Conservation (phyloP, 1,140 invertebrate genomes). For the Eurosta solidaginis region DNA sequence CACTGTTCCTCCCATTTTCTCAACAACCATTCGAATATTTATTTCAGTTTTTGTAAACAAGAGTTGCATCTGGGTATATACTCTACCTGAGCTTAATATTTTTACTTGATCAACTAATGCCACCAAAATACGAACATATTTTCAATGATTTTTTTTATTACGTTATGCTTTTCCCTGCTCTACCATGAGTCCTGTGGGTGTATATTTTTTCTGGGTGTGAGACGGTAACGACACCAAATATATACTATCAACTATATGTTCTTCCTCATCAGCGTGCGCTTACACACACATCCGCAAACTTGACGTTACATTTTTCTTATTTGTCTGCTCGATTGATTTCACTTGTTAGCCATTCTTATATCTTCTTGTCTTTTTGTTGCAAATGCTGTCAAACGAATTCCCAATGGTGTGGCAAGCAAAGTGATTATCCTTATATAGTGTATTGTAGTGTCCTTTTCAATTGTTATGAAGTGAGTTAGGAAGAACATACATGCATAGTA, state of each 20-base stretch:
- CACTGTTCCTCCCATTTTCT: no score
- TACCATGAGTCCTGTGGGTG: neutral
- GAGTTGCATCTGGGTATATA: no score
- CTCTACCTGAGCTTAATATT: no score
- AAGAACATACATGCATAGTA: neutral
- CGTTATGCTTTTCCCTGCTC: neutral
- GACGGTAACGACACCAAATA: neutral
- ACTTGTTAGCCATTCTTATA: neutral
- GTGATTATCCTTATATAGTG: constrained; percentile 28
- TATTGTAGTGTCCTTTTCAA: no score
- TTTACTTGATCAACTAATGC: no score
- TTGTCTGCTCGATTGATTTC: constrained; percentile 30
- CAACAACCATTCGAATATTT: no score
- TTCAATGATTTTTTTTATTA: no score
- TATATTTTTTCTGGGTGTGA: neutral
- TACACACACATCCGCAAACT: neutral
- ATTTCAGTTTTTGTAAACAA: no score
- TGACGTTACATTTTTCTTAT: constrained; percentile 30
- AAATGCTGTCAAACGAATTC: constrained; percentile 18
- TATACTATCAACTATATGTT: no score
- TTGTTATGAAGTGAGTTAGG: neutral
- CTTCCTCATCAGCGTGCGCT: neutral
- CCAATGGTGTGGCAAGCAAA: constrained; percentile 28
- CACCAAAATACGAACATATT: no score
- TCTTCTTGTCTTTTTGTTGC: neutral